Evolutionary conservation across 2,888 invertebrate genomes (phyloP).

Genomic region (Ceramica pisi): DNA sequence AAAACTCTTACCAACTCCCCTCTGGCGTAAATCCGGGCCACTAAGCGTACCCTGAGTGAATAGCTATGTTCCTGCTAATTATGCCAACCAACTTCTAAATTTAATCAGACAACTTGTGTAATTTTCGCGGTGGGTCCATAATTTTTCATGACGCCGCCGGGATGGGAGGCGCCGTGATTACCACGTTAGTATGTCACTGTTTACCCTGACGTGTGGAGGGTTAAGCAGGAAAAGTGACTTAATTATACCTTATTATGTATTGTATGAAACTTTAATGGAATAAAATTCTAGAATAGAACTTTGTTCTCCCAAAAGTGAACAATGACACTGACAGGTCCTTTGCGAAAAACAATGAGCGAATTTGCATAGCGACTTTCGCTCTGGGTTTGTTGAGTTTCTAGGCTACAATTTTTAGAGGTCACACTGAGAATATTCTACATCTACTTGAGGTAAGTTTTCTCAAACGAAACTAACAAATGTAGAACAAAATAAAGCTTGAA

Average conservation of each 20-base stretch:
- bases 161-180: conserved; percentile 60
- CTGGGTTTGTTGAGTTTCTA: conserved; percentile 6
- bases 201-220: conserved; percentile 55
- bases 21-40: conserved; percentile 71
- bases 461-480: neutral
- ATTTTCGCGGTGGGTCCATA: conserved; percentile 83
- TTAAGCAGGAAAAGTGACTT: conserved; percentile 58
- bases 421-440: neutral
- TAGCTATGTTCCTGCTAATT: conserved; percentile 89
- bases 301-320: conserved; percentile 39
- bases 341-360: conserved; percentile 54
- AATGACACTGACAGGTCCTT: conserved; percentile 29
- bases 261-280: conserved; percentile 48
- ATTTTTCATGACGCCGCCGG: conserved; percentile 84
- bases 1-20: conserved; percentile 60
- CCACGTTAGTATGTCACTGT: conserved; percentile 64
- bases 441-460: neutral
- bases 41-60: conserved; percentile 87
- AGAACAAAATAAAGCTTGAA: neutral
- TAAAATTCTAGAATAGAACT: conserved; percentile 40
- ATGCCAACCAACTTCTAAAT: conserved; percentile 88
- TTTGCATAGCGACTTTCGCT: conserved; percentile 48
- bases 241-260: conserved; percentile 51
- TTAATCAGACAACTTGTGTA: conserved; percentile 89
- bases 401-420: conserved; percentile 5